Evolutionary conservation across 2,113 vertebrate genomes (phyloP).

Genomic region (Orycteropus afer): DNA sequence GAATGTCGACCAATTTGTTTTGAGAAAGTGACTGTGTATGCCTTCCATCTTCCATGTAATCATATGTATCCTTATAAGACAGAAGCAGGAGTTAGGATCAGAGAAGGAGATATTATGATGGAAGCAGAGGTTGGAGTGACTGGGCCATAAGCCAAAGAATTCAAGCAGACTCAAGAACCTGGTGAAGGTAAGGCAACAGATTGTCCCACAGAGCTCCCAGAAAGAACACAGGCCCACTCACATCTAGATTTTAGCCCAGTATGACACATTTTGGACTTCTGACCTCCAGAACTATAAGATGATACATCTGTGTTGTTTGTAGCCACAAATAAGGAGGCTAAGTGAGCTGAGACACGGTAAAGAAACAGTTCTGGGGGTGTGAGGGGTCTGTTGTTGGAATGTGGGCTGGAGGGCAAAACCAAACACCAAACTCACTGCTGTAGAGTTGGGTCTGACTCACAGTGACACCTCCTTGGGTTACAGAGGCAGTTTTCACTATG

Average conservation of each 20-base stretch:
- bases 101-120: not conserved
- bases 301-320: not conserved
- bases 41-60: too few species aligned
- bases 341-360: not conserved
- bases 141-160: not conserved
- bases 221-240: not conserved
- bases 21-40: too few species aligned
- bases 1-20: too few species aligned
- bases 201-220: not conserved
- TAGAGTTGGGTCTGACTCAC: too few species aligned
- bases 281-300: not conserved
- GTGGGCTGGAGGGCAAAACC: not conserved
- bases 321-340: not conserved
- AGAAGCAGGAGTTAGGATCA: not conserved
- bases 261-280: not conserved
- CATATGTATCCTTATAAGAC: not conserved
- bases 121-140: not conserved
- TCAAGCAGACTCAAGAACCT: not conserved
- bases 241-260: not conserved
- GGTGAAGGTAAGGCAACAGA: not conserved
- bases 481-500: too few species aligned
- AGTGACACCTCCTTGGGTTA: too few species aligned
- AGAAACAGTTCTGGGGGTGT: not conserved
- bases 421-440: too few species aligned
- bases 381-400: not conserved